Evolutionary conservation across 1,140 invertebrate genomes (phyloP).

Genomic region (Danaus melanippus): DNA sequence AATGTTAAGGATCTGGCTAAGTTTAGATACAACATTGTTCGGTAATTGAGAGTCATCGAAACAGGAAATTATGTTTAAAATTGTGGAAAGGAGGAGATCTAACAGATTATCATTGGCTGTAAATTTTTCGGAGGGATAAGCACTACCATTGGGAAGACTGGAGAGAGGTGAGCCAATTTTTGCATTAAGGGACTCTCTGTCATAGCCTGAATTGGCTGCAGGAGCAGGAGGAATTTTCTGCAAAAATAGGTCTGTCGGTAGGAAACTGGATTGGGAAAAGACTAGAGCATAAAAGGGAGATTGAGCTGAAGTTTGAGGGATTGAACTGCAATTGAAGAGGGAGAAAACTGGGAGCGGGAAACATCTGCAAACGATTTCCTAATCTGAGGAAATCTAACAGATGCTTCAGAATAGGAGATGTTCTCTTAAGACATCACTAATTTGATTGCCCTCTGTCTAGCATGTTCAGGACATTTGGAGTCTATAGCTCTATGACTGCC

Average conservation of each 20-base stretch:
- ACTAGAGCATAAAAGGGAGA: neutral
- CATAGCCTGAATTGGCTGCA: neutral
- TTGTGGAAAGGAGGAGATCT: neutral
- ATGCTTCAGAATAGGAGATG: constrained; percentile 8
- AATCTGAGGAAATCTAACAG: constrained; percentile 1
- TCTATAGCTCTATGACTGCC: constrained; percentile 7
- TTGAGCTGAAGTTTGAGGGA: neutral
- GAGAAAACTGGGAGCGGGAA: neutral
- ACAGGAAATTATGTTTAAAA: neutral
- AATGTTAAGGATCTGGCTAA: neutral
- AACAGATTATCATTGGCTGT: neutral
- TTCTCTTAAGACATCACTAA: constrained; percentile 9
- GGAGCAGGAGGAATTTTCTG: constrained; percentile 2
- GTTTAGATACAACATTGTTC: neutral
- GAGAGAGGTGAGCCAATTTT: neutral
- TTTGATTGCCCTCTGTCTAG: constrained; percentile 12
- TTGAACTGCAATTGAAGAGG: no score
- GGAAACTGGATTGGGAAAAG: no score
- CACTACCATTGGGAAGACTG: neutral
- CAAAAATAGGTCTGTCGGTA: neutral
- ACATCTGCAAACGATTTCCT: constrained; percentile 7
- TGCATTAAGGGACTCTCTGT: neutral
- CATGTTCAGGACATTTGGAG: constrained; percentile 6
- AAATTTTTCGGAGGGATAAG: neutral
- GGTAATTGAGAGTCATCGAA: neutral